These are phyloP conservation scores for Apoda limacodes DNA, from an alignment of 2,888 invertebrate species.

Conservation along the genomic window DNA sequence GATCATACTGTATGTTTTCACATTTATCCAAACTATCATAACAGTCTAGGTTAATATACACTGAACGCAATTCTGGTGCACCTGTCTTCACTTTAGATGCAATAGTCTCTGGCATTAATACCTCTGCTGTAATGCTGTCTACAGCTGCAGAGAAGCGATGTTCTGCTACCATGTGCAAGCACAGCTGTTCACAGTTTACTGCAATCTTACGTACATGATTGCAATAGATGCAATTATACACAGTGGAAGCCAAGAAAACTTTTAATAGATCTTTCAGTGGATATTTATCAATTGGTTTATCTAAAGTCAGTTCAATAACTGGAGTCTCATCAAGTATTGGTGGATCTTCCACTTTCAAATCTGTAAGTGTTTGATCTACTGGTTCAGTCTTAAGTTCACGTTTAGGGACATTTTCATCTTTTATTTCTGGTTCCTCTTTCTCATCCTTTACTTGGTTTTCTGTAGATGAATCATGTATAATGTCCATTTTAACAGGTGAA, in stretches of 20 bases:
- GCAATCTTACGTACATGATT: slow-evolving; percentile 88
- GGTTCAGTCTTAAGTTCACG: slow-evolving; percentile 34
- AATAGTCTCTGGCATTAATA: slow-evolving; percentile 78
- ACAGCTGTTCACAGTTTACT: slow-evolving; percentile 84
- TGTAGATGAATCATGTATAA: slow-evolving; percentile 12
- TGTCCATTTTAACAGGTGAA: not conserved
- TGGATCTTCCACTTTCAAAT: slow-evolving; percentile 44
- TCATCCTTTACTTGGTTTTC: slow-evolving; percentile 19
- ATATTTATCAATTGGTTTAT: slow-evolving; percentile 81
- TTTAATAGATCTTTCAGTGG: slow-evolving; percentile 78
- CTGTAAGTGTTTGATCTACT: slow-evolving; percentile 32
- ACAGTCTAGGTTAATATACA: slow-evolving; percentile 79
- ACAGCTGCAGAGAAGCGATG: slow-evolving; percentile 85
- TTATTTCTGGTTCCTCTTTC: slow-evolving; percentile 23
- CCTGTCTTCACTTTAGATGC: slow-evolving; percentile 73
- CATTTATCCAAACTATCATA: slow-evolving; percentile 73
- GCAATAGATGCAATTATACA: slow-evolving; percentile 82
- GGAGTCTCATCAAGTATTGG: slow-evolving; percentile 66
- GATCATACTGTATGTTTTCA: slow-evolving; percentile 70
- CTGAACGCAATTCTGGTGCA: slow-evolving; percentile 70
- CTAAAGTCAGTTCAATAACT: slow-evolving; percentile 77
- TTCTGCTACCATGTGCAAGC: slow-evolving; percentile 81
- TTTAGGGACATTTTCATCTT: slow-evolving; percentile 18
- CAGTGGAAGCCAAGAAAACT: slow-evolving; percentile 78
- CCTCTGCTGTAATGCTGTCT: slow-evolving; percentile 81